Evolutionary conservation across 37 sponge, comb jelly and placozoan species (phyloP), one percentile per base, ranked within the genome.

Genomic region (Mnemiopsis leidyi): DNA sequence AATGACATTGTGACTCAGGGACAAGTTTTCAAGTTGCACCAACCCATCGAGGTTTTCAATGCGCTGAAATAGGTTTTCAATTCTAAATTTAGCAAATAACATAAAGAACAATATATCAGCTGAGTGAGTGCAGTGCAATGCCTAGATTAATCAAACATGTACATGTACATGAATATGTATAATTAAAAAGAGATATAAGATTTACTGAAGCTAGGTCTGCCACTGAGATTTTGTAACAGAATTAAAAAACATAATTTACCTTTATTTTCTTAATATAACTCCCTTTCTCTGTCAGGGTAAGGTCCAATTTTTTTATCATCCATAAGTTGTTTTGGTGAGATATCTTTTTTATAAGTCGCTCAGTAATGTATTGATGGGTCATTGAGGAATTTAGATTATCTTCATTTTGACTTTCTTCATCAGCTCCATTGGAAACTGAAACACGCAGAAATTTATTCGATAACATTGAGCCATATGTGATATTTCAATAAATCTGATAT

Each of bases 1-100:
- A 36, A 92, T 92, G 37, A 92, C 67, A 69, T 92, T 92, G 38
- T 73, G 38, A 38, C 71, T 92, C n/a, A 92, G 76, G 36, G n/a
- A 28, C 32, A 92, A 26, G 24, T 39, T 9, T 69, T 92, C 38
- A 13, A 92, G 38, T 38, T 92, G 31, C 18, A 16, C 67, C 26
- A 92, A 23, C 18, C 25, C n/a, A 26, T 92, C 93, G 1, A 92
- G 39, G 76, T 69, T 69, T n/a, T 92, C 93, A n/a, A 92, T 92
- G 13, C 76, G 69, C 93, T 92, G 76, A 71, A 92, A 73, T 31
- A 32, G 3, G 9, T 61, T 21, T 9, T 21, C 68, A 61, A 61
- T 21, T 61, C 18, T 21, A 21, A 18, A 18, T 9, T 9, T 61
- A 61, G 68, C 68, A 9, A 21, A 21, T 61, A 61, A 61, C 18